These are phyloP conservation scores for Xestobium rufovillosum DNA, from an alignment of 2,888 invertebrate species.

Conservation along the genomic window DNA sequence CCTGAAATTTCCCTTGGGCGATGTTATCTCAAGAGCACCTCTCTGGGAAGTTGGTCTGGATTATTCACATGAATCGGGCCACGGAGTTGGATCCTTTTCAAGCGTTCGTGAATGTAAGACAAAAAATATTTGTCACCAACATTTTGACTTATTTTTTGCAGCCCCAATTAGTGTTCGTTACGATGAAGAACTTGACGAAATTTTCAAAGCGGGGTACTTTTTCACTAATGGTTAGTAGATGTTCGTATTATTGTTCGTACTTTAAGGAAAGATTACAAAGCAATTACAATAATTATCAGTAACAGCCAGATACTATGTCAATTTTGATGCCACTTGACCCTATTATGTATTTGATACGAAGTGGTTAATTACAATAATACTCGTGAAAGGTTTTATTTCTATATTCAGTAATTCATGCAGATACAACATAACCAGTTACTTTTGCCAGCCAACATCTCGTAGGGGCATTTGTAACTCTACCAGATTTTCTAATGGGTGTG, in stretches of 20 bases:
- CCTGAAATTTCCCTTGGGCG: constrained; percentile 63
- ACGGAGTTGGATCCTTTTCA: constrained; percentile 80
- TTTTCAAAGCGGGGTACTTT: constrained; percentile 68
- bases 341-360: too few relatives aligned
- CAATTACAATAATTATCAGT: constrained; percentile 1
- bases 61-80: constrained; percentile 86
- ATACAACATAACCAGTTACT: too few relatives aligned
- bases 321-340: background rate
- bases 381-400: too few relatives aligned
- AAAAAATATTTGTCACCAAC: background rate
- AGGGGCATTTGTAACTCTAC: too few relatives aligned
- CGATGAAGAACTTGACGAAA: constrained; percentile 47
- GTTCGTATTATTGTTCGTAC: background rate
- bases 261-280: background rate
- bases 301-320: background rate
- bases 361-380: too few relatives aligned
- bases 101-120: constrained; percentile 73
- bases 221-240: constrained; percentile 61
- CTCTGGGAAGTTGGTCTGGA: constrained; percentile 83
- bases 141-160: constrained; percentile 34
- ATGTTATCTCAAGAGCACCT: constrained; percentile 67
- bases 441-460: too few relatives aligned
- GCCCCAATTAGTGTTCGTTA: constrained; percentile 73
- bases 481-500: too few relatives aligned
- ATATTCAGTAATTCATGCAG: too few relatives aligned